phyloP scores from a whole-genome alignment of 2,888 invertebrate species.

The Drosophila algonquin region DNA sequence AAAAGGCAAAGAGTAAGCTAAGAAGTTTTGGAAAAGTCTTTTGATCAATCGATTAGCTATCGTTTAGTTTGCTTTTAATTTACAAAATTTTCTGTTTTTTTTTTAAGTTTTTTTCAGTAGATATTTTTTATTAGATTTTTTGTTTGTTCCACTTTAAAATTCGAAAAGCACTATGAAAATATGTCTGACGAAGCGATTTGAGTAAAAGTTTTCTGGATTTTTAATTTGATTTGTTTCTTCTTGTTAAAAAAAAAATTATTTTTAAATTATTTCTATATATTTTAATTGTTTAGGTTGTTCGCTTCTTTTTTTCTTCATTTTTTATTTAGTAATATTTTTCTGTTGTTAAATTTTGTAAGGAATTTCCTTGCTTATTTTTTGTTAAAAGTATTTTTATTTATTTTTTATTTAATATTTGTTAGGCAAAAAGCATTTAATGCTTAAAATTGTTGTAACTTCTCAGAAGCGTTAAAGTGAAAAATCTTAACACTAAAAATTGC shows the following conservation, averaged over 20 bases:
- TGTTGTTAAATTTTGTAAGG: constrained; percentile 6
- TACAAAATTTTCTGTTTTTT: constrained; percentile 50
- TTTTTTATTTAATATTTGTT: constrained; percentile 62
- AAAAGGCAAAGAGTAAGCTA: constrained; percentile 79
- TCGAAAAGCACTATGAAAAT: constrained; percentile 81
- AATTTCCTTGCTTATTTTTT: constrained; percentile 38
- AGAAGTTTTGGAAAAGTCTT: constrained; percentile 71
- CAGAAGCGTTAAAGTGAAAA: constrained; percentile 74
- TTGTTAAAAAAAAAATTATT: constrained; percentile 21
- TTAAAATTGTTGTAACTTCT: constrained; percentile 69
- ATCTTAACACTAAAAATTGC: constrained; percentile 37
- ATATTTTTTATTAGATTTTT: constrained; percentile 16
- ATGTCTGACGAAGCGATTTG: constrained; percentile 72
- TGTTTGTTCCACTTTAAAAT: constrained; percentile 46
- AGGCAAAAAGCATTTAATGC: constrained; percentile 70
- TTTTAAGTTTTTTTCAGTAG: constrained; percentile 12
- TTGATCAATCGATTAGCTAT: constrained; percentile 48
- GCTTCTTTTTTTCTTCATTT: constrained; percentile 9
- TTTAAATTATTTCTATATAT: constrained; percentile 30
- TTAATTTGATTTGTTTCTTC: constrained; percentile 17
- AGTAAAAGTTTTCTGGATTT: constrained; percentile 57
- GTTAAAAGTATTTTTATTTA: constrained; percentile 57
- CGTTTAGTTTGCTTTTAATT: constrained; percentile 62
- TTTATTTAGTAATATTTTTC: constrained; percentile 5
- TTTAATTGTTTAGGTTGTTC: constrained; percentile 38